phyloP scores from a whole-genome alignment of 2,888 invertebrate species.

The Ichneumoninae sp. region DNA sequence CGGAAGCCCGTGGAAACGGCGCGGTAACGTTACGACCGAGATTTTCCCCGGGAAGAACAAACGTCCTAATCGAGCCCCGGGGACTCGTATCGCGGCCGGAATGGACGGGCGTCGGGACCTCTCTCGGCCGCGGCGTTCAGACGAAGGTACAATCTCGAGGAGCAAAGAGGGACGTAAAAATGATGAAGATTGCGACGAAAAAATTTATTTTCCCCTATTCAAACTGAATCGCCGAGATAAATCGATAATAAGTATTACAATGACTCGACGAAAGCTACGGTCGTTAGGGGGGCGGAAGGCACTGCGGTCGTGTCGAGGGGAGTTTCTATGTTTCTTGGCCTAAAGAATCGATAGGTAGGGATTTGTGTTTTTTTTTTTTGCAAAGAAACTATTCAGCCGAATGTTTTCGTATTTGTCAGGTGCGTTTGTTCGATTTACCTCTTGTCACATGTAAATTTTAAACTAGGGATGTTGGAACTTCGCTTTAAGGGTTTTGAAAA shows the following conservation, averaged over 20 bases:
- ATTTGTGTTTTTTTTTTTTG: too few species aligned
- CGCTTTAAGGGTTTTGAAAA: too few species aligned
- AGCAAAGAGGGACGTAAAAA: conserved; percentile 58
- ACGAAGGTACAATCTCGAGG: conserved; percentile 41
- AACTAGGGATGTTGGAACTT: too few species aligned
- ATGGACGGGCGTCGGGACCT: conserved; percentile 68
- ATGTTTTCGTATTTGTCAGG: too few species aligned
- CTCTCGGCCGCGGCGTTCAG: conserved; percentile 52
- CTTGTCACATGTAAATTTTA: too few species aligned
- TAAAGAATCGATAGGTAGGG: too few species aligned
- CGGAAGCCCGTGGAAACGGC: conserved; percentile 49
- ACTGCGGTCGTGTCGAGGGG: neutral
- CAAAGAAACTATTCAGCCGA: too few species aligned
- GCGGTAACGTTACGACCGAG: conserved; percentile 62
- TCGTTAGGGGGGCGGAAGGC: neutral
- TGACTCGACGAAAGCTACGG: neutral
- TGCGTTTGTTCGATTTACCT: too few species aligned
- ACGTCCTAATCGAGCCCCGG: conserved; percentile 76
- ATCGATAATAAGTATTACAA: conserved; percentile 1
- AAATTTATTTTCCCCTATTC: conserved; percentile 10
- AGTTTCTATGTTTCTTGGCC: too few species aligned
- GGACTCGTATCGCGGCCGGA: conserved; percentile 76
- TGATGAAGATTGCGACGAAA: conserved; percentile 55
- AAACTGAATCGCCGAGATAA: neutral
- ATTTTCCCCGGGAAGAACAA: conserved; percentile 65